Percentiles rank a stretch among this genome's conserved stretches.
phyloP scores from a whole-genome alignment of 2,888 invertebrate genomes.

The Anorthoa munda region DNA sequence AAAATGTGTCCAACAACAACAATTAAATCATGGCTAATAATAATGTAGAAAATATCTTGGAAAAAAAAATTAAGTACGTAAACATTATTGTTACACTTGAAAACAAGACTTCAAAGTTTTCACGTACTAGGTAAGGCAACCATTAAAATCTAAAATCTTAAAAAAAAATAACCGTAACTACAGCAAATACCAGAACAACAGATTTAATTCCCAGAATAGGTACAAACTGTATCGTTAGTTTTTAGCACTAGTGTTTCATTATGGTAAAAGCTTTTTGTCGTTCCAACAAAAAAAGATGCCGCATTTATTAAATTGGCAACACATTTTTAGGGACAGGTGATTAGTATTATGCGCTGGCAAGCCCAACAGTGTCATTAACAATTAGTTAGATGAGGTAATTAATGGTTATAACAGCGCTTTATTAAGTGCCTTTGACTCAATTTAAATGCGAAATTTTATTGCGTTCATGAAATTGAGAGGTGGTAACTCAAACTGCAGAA shows the following conservation, averaged over 20 bases:
- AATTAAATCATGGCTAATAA: too few species aligned
- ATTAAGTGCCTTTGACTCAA: constrained; percentile 43
- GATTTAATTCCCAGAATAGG: constrained; percentile 10
- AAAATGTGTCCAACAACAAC: too few species aligned
- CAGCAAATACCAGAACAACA: not conserved
- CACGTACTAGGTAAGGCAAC: not conserved
- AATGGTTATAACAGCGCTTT: constrained; percentile 33
- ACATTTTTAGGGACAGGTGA: constrained; percentile 46
- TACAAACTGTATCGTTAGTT: constrained; percentile 21
- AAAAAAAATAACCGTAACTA: not conserved
- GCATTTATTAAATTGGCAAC: constrained; percentile 55
- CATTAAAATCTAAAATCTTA: constrained; percentile 5
- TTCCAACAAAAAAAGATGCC: constrained; percentile 29
- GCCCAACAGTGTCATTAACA: constrained; percentile 24
- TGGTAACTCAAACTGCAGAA: too few species aligned
- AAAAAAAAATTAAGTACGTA: not conserved
- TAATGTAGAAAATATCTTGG: not conserved
- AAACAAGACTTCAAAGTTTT: not conserved
- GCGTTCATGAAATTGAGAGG: too few species aligned
- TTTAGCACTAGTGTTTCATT: constrained; percentile 36
- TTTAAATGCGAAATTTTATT: constrained; percentile 34
- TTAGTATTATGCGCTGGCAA: too few species aligned
- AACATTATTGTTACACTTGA: not conserved
- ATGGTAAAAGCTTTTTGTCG: constrained; percentile 41
- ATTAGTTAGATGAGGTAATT: constrained; percentile 49